Base-by-base conservation (phyloP, 2,888 invertebrate genomes). In the Campoplex nolae region DNA sequence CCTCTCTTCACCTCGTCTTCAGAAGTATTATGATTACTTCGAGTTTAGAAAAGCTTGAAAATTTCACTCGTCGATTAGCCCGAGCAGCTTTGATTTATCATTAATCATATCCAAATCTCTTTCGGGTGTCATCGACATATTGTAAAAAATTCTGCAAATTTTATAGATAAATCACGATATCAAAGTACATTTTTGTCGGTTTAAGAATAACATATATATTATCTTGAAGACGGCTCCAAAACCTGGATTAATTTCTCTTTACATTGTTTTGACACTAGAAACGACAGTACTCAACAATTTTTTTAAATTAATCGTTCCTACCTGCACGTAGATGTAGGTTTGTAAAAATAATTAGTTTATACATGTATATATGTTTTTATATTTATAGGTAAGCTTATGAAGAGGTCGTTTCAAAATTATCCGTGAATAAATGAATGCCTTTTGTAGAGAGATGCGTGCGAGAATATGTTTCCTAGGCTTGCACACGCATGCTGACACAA, bases 351-450 rank as follows among this genome's bases (percentile, higher is more conserved):
- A 28, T 11, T 28, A 13, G 28, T 28, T 58, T 11, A 11, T 28
- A n/a, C 58, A n/a, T n/a, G 9, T 42, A 58, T 28, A 38, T 18
- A 28, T 42, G 54, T 68, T 35, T 35, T n/a, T n/a, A n/a, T n/a
- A n/a, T n/a, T n/a, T n/a, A n/a, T n/a, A 28, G 35, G 2, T 4
- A 35, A 54, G 54, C 6, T 32, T 32, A 62, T 23, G n/a, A 68
- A 70, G 1, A 11, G 48, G 48, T 48, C 68, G 75, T 76, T 42
- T 68, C 32, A 45, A 38, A 87, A 84, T 87, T 71, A 84, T 84
- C 65, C 78, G 75, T 65, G 75, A 84, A 87, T 78, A 78, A 87
- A 84, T 79, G 84, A 87, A 87, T 84, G 81, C 78, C 84, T 76
- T 76, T 73, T 48, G 85, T 58, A 32, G 71, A 70, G 42, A 70